Base-by-base conservation (phyloP, 2,797 vertebrate species). In the Phalloptychus januarius region DNA sequence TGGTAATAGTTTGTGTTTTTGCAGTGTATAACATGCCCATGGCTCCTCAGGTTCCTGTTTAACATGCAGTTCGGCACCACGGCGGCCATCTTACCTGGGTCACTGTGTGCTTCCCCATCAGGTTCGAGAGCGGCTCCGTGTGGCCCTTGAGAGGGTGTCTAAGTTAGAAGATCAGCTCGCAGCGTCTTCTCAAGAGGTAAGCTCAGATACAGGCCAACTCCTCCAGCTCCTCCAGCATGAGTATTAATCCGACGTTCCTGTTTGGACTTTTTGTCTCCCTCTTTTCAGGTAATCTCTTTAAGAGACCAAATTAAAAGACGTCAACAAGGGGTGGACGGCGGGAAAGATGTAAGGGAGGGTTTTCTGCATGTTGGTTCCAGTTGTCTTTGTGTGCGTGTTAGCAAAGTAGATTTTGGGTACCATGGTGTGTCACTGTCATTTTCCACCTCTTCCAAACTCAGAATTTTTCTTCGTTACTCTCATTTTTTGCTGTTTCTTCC, bases 111-210 rank as follows among this genome's bases (percentile, higher is more conserved):
- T 70, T 48, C 25, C 61, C 25, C 20, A 28, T 40, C 89, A 98
- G 97, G 97, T 98, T 28, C 94, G 97, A 83, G 97, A 98, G 92
- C 91, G 97, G 80, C 94, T 98, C 75, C 96, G 97, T 11, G 97
- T 98, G 89, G 97, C 97, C 0, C 93, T 98, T 12, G 97, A 98
- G 91, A 92, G 97, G 74, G 97, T 98, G 77, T 96, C 97, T 0
- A 92, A 96, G 78, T 91, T 98, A 61, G 97, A 98, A 85, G 97
- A 97, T 81, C 97, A 98, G 88, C 93, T 98, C 38, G 96, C 96
- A 77, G 82, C 97, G 8, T 97, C 96, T 92, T 96, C 96, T 92
- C 96, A 97, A 94, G 97, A 98, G 96, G 97, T 97, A 94, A 78
- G 54, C 52, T 56, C 69, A 54, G 36, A 46, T 13, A 0, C 0